Base-by-base conservation (phyloP, 2,113 vertebrate genomes). In the Rattus rattus region DNA sequence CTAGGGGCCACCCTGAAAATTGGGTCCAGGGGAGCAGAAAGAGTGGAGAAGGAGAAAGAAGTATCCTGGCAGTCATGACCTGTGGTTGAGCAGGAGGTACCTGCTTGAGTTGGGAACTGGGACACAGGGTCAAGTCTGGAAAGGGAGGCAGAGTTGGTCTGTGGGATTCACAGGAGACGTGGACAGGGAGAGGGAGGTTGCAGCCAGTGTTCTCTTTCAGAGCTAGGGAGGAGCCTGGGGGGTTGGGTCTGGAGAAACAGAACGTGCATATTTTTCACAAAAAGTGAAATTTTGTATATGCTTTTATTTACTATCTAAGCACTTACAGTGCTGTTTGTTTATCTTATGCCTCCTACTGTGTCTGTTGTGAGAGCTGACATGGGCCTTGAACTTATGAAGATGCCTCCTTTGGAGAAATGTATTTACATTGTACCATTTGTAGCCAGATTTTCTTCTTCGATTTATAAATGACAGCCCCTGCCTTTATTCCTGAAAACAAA, bases 261-360 rank as follows among this genome's bases (percentile, higher is more conserved):
- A 70, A n/a, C 26, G 8, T 65, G 26, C 5, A 36, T 17, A 36
- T 69, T 69, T 65, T 69, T 69, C 33, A 69, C 30, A 69, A 69
- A 36, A 80, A 59, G 9, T 17, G n/a, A 87, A 75, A 87, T 65
- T 94, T 84, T 91, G 30, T 65, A 65, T 16, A 69, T 39, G 76
- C 7, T 30, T 90, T 72, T 13, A 69, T 61, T 87, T 92, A 61
- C 59, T 83, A 79, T 79, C 72, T 95, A 79, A 92, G 80, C 28
- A 65, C 28, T 84, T 92, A 61, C 19, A 69, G 72, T 39, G 8
- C 80, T 76, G 24, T 8, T 87, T 76, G 24, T 8, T 87, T 92
- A 65, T 75, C 30, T 9, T 49, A 2, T 43, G 39, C 16, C 39
- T 4, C 67, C 9, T 87, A 1, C n/a, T 93, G 26, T 17, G 5